These are phyloP conservation scores for Eptesicus fuscus DNA, from an alignment of 2,113 vertebrate species.

Conservation along the genomic window DNA sequence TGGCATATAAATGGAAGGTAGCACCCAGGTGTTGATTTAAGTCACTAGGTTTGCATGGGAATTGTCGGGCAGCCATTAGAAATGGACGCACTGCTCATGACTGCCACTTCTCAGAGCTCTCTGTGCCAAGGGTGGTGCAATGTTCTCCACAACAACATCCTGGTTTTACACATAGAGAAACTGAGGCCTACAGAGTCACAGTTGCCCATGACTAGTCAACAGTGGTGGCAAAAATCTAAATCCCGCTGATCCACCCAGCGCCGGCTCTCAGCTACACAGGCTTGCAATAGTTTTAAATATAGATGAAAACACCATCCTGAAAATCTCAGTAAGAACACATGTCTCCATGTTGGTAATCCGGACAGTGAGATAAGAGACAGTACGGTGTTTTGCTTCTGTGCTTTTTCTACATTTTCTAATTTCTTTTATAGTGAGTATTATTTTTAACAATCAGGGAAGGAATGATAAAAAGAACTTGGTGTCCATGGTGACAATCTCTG, in stretches of 20 bases:
- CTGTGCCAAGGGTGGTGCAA: neutral
- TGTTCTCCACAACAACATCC: neutral
- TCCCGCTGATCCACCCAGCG: neutral
- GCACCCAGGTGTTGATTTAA: neutral
- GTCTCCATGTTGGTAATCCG: rapidly evolving
- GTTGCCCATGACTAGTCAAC: neutral
- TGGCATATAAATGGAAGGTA: neutral
- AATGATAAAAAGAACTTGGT: neutral
- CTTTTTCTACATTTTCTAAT: neutral
- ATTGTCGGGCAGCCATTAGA: neutral
- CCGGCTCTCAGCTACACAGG: neutral
- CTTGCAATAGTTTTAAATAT: no score
- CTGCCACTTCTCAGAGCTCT: neutral
- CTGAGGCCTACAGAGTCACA: neutral
- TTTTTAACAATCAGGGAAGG: neutral
- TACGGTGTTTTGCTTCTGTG: neutral
- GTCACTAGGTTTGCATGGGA: neutral
- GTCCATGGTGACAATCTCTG: neutral
- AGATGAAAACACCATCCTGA: neutral
- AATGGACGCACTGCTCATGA: rapidly evolving
- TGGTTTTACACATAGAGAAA: neutral
- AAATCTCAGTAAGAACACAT: neutral
- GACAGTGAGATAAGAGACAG: neutral
- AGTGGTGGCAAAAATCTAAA: neutral
- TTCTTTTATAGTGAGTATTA: neutral